These are phyloP conservation scores for Chymomyza procnemis DNA, from an alignment of 2,888 invertebrate genomes.

Conservation along the genomic window DNA sequence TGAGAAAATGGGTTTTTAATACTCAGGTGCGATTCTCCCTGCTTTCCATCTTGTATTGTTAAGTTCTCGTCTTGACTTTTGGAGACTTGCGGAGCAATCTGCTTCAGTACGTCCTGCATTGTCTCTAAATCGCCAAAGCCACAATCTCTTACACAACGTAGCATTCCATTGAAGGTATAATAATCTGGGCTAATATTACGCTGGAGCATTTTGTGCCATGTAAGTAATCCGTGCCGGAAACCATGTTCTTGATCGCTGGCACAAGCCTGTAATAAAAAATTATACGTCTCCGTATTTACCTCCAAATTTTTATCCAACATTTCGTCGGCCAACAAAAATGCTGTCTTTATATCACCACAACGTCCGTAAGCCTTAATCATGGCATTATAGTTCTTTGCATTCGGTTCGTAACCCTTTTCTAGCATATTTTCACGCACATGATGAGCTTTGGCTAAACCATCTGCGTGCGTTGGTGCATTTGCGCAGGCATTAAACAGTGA, in stretches of 20 bases:
- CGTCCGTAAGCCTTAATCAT: slow-evolving; percentile 95
- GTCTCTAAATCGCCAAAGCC: slow-evolving; percentile 84
- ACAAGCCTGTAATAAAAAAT: slow-evolving; percentile 90
- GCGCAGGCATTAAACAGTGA: slow-evolving; percentile 93
- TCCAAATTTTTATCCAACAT: slow-evolving; percentile 84
- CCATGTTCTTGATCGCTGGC: slow-evolving; percentile 88
- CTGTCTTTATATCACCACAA: slow-evolving; percentile 87
- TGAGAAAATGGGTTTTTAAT: not conserved
- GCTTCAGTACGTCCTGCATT: slow-evolving; percentile 80
- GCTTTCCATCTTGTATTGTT: not conserved
- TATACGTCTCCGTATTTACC: slow-evolving; percentile 85
- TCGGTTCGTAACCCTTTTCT: slow-evolving; percentile 84
- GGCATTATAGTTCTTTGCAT: slow-evolving; percentile 88
- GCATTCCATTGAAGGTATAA: slow-evolving; percentile 88
- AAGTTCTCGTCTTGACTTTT: not conserved
- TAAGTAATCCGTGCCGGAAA: slow-evolving; percentile 82
- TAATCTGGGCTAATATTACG: slow-evolving; percentile 84
- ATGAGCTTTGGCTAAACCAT: slow-evolving; percentile 85
- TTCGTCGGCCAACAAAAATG: slow-evolving; percentile 91
- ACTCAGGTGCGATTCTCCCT: not conserved
- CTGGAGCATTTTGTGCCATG: slow-evolving; percentile 91
- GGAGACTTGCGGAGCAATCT: slow-evolving; percentile 51
- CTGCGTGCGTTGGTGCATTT: slow-evolving; percentile 84
- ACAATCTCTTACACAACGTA: slow-evolving; percentile 90
- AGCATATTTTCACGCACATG: slow-evolving; percentile 84